Evolutionary conservation across 2,888 invertebrate species (phyloP).

Genomic region (Plusia festucae): DNA sequence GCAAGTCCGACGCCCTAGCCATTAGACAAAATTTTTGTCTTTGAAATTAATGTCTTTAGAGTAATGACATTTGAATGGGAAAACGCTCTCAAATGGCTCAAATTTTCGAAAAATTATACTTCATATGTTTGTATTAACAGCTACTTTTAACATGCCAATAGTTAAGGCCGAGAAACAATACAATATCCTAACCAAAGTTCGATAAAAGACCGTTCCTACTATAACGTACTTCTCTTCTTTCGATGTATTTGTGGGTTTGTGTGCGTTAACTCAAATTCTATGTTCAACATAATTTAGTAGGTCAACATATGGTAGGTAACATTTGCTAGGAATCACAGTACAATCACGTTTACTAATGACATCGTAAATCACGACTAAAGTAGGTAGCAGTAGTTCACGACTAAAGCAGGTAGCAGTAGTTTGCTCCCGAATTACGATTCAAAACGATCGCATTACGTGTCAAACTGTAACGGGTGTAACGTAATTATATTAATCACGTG

Average conservation of each 20-base stretch:
- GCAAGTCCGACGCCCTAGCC: too few relatives aligned
- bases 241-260: not conserved
- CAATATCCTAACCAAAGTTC: too few relatives aligned
- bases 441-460: conserved; percentile 26
- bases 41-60: too few relatives aligned
- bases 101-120: too few relatives aligned
- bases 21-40: too few relatives aligned
- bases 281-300: not conserved
- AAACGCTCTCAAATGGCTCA: too few relatives aligned
- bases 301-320: not conserved
- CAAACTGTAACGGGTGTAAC: not conserved
- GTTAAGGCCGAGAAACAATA: too few relatives aligned
- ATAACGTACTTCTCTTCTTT: too few relatives aligned
- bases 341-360: conserved; percentile 38
- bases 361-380: conserved; percentile 43
- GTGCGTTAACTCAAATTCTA: not conserved
- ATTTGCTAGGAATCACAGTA: not conserved
- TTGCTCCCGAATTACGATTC: conserved; percentile 41
- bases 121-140: too few relatives aligned
- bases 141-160: too few relatives aligned
- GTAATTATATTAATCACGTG: conserved; percentile 15
- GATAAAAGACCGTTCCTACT: too few relatives aligned
- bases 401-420: conserved; percentile 27
- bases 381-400: conserved; percentile 27
- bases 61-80: too few relatives aligned